Conservation (phyloP, 37 sponge, comb jelly and placozoan species). For the Agelas oroides region DNA sequence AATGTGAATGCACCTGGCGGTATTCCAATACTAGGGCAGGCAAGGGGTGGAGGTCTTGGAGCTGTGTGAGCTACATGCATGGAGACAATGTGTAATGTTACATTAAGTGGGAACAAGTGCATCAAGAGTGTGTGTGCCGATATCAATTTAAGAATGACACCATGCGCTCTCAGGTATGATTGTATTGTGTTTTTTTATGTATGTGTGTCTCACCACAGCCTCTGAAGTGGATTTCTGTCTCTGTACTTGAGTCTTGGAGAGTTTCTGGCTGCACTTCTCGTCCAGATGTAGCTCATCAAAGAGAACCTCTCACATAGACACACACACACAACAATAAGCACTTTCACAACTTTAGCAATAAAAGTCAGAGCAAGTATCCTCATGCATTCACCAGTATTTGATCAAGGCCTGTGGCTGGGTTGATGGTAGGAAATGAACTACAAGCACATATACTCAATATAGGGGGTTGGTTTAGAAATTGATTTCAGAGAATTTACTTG, state of each 20-base stretch:
- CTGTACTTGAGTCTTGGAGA: conserved; percentile 68
- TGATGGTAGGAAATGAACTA: too few relatives aligned
- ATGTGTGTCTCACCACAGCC: conserved; percentile 53
- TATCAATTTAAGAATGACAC: too few relatives aligned
- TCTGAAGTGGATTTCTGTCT: conserved; percentile 83
- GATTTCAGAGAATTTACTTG: too few relatives aligned
- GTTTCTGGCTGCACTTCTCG: conserved; percentile 43
- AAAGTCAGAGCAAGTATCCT: too few relatives aligned
- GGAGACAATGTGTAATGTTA: not conserved
- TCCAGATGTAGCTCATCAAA: conserved; percentile 81
- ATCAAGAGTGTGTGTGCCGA: too few relatives aligned
- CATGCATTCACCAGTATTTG: too few relatives aligned
- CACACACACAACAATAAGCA: not conserved
- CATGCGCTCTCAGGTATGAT: too few relatives aligned
- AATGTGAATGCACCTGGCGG: conserved; percentile 58
- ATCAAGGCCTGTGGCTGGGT: too few relatives aligned
- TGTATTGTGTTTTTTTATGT: too few relatives aligned
- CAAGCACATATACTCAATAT: too few relatives aligned
- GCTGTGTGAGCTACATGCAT: conserved; percentile 61
- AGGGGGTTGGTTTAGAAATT: too few relatives aligned
- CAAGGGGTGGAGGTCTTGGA: conserved; percentile 81
- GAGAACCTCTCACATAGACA: conserved; percentile 58
- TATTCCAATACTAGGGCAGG: conserved; percentile 83
- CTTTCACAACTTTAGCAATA: not conserved
- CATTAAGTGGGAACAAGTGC: too few relatives aligned